These are phyloP conservation scores for Psilanteris sp. DNA, from an alignment of 1,140 invertebrate species.

Conservation along the genomic window DNA sequence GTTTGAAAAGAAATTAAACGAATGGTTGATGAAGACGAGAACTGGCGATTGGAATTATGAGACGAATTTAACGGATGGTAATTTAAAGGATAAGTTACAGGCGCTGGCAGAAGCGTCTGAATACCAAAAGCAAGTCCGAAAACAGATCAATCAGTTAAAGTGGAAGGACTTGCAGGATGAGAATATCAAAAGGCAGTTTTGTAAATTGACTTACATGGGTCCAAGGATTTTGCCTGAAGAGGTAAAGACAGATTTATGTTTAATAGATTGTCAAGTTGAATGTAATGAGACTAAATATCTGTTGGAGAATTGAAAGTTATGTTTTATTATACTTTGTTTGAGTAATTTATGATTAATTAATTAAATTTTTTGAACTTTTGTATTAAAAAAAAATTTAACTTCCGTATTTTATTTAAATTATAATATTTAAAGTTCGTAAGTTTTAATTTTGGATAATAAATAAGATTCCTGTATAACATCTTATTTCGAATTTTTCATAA, in stretches of 20 bases:
- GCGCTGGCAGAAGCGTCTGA: conserved; percentile 70
- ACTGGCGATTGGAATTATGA: conserved; percentile 85
- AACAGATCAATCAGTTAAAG: conserved; percentile 82
- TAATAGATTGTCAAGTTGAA: too few relatives aligned
- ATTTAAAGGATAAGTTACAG: conserved; percentile 82
- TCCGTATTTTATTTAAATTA: too few relatives aligned
- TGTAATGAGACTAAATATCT: too few relatives aligned
- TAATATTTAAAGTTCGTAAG: too few relatives aligned
- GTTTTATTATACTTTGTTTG: too few relatives aligned
- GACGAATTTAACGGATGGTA: conserved; percentile 87
- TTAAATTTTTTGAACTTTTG: too few relatives aligned
- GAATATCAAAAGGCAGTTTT: conserved; percentile 84
- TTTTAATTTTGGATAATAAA: too few relatives aligned
- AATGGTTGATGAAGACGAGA: conserved; percentile 81
- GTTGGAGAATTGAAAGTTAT: too few relatives aligned
- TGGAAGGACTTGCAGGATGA: conserved; percentile 84
- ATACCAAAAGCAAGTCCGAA: conserved; percentile 77
- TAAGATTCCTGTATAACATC: too few relatives aligned
- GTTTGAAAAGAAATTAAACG: conserved; percentile 72
- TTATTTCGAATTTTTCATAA: too few relatives aligned
- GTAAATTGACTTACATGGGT: conserved; percentile 84
- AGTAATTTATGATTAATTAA: too few relatives aligned
- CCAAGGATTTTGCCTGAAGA: conserved; percentile 85
- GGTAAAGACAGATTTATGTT: conserved; percentile 42
- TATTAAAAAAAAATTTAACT: too few relatives aligned